Conservation (phyloP, 2,113 vertebrate species). For the Podiceps cristatus region DNA sequence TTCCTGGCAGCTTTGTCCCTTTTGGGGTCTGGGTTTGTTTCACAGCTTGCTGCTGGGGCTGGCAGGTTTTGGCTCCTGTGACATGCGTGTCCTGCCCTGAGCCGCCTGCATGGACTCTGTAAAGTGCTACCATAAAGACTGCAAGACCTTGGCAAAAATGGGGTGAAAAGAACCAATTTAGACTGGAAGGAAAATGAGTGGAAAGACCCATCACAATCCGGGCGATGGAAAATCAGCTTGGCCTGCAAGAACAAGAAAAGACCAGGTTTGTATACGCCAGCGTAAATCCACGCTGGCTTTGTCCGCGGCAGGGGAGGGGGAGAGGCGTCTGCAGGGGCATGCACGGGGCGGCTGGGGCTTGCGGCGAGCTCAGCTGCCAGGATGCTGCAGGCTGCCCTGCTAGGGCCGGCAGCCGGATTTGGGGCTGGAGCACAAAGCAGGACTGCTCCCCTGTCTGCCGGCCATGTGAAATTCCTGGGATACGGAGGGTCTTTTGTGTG, state of each 20-base stretch:
- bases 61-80: background rate
- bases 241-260: background rate
- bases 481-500: constrained; percentile 56
- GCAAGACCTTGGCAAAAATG: background rate
- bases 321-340: background rate
- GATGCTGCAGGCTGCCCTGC: background rate
- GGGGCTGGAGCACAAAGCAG: constrained; percentile 42
- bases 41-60: background rate
- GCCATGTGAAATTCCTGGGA: constrained; percentile 60
- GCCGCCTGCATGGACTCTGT: background rate
- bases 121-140: background rate
- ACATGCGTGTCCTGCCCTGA: fast-evolving
- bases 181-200: background rate
- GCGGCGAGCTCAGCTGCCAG: constrained; percentile 16
- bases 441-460: constrained; percentile 30
- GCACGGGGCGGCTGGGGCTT: background rate
- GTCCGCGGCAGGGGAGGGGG: fast-evolving
- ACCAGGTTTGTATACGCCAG: background rate
- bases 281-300: background rate
- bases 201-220: background rate
- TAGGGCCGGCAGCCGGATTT: fast-evolving
- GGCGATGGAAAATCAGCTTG: background rate
- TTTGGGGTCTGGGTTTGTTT: background rate
- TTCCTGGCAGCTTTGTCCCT: background rate
- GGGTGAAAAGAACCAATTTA: background rate